Base-by-base conservation (phyloP, 2,888 invertebrate species). In the Hanleya hanleyi region DNA sequence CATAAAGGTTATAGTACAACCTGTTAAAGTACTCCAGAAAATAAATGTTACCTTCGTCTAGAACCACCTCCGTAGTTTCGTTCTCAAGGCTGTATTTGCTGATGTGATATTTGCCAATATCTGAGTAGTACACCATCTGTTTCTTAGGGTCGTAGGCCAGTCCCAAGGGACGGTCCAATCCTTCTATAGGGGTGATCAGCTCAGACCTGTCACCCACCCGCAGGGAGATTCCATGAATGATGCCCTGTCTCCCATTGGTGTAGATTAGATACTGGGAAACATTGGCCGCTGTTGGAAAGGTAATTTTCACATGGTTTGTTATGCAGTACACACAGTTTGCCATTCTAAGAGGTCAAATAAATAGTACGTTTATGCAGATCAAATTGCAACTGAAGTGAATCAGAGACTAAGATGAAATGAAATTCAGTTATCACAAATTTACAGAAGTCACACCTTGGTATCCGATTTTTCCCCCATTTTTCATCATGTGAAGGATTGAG, bases 161-260 rank as follows among this genome's bases (percentile, higher is more conserved):
- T 62, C 94, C 93, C 69, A 93, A 92, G 76, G 94, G 94, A 81
- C 93, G 92, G 61, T 92, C 92, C 29, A 94, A 92, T 88, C 93
- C 93, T 51, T 93, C 92, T 82, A 96, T 93, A 38, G 96, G 96
- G 77, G 94, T 92, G 89, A 94, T 94, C 65, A 94, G 93, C 88
- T 93, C 93, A 71, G 91, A 86, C 33, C 75, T 78, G 62, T 76
- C 80, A 33, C 79, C 74, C 32, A 83, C 69, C 62, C 85, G 82
- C 77, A 91, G 78, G 18, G 91, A 89, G 77, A 96, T 92, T 57
- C 94, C 95, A 86, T 94, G 93, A 80, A 96, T 94, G 90, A 94
- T 93, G 29, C 94, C 93, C 76, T 96, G 95, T 77, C 92, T 92
- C 73, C 93, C 93, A 90, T 93, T 94, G 18, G 93, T 93, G 83